Evolutionary conservation across 2,113 vertebrate genomes (phyloP).

Genomic region (Pelusios castaneus): DNA sequence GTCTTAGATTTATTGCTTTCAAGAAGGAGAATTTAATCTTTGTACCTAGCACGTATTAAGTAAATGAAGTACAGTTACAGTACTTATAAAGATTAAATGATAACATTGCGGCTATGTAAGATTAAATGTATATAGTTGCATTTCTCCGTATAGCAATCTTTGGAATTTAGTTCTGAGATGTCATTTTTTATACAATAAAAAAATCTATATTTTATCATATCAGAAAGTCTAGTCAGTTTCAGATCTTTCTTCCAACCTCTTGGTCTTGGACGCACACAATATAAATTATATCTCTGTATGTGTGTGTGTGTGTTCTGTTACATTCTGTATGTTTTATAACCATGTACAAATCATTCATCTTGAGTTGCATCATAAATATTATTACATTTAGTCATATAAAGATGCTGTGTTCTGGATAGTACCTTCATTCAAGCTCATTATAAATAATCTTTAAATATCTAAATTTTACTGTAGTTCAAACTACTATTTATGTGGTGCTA

Average conservation of each 20-base stretch:
- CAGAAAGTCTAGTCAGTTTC: neutral
- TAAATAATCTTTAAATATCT: conserved; percentile 38
- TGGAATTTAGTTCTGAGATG: conserved; percentile 12
- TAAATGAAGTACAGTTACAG: neutral
- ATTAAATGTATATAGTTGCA: neutral
- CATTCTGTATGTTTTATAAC: neutral
- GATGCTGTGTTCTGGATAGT: conserved; percentile 13
- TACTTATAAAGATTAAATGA: neutral
- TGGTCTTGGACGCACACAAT: neutral
- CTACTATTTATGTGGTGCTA: conserved; percentile 11
- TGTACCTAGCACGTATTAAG: neutral
- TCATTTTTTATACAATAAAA: neutral
- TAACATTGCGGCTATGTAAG: neutral
- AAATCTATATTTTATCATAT: neutral
- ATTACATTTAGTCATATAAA: conserved; percentile 35
- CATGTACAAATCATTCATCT: neutral
- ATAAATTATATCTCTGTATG: neutral
- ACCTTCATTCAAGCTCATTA: conserved; percentile 17
- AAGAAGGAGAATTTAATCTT: neutral
- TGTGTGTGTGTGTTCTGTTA: neutral
- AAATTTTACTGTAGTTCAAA: conserved; percentile 23
- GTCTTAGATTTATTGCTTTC: neutral
- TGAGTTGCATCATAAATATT: conserved; percentile 25
- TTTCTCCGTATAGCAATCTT: neutral
- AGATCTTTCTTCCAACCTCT: neutral